These are phyloP conservation scores for Anarrhichthys ocellatus DNA, from an alignment of 2,113 vertebrate genomes.

Conservation along the genomic window DNA sequence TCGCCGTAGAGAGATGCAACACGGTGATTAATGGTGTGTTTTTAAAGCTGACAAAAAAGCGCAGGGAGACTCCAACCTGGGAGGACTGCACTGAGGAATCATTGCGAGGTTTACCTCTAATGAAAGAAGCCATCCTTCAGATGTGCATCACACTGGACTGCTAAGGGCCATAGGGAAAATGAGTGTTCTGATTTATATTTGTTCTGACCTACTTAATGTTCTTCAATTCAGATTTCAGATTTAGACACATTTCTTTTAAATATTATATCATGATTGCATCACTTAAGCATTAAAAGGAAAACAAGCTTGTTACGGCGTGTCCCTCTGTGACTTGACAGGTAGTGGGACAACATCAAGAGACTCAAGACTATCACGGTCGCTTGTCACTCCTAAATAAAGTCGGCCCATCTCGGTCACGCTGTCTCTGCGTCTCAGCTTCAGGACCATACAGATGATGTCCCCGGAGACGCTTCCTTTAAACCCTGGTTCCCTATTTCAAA, in stretches of 20 bases:
- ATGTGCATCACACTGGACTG: conserved; percentile 49
- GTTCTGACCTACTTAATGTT: conserved; percentile 70
- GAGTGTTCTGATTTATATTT: conserved; percentile 49
- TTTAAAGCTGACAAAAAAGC: conserved; percentile 71
- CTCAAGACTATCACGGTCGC: conserved; percentile 12
- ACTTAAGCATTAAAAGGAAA: conserved; percentile 47
- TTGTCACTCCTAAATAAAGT: conserved; percentile 52
- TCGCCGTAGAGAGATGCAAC: conserved; percentile 67
- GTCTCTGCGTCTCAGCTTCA: conserved; percentile 51
- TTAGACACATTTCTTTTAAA: conserved; percentile 39
- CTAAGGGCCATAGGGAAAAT: conserved; percentile 20
- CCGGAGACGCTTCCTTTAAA: conserved; percentile 28
- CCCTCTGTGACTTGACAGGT: conserved; percentile 43
- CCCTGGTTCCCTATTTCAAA: conserved; percentile 22
- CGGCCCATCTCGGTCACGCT: conserved; percentile 56
- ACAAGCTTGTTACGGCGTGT: conserved; percentile 35
- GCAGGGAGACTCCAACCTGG: conserved; percentile 49
- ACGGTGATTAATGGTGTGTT: conserved; percentile 78
- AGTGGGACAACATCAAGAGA: conserved; percentile 46
- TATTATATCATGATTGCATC: conserved; percentile 60
- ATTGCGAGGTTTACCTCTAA: conserved; percentile 52
- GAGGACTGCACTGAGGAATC: conserved; percentile 61
- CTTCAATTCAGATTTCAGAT: conserved; percentile 29
- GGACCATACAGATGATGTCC: conserved; percentile 47
- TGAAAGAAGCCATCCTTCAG: conserved; percentile 61